Base-by-base conservation (phyloP, 2,113 vertebrate species). In the Passer domesticus region DNA sequence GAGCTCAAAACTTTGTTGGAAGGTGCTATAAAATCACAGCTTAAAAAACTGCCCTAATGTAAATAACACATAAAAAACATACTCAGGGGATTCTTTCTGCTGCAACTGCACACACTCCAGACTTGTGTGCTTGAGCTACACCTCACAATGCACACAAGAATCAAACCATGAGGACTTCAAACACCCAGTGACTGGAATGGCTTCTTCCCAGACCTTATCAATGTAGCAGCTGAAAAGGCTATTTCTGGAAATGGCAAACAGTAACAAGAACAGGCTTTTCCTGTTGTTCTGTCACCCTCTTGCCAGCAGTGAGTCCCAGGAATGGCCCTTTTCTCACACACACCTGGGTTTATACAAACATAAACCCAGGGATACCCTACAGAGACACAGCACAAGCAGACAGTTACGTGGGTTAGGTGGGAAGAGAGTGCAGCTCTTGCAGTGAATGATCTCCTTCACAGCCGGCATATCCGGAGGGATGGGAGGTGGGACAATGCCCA, bases 361-460 rank as follows among this genome's bases (percentile, higher is more conserved):
- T 4, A 43, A 21, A 49, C 7, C 67, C 6, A 41, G 1, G 24
- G 1, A 2, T 3, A 9, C 7, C 16, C 47, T 13, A 2, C 1
- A 70, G 46, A 58, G 28, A 59, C 11, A 55, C 25, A 21, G 69
- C 22, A 77, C 22, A 89, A 87, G 78, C 23, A 90, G 80, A 52
- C 21, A 52, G 96, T 99, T 98, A 99, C 99, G 99, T 95, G 99
- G 99, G 97, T 99, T 99, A 17, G 99, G 98, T 14, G 99, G 99
- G 90, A 99, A 99, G 81, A 99, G 98, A 5, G 99, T 99, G 97
- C 99, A 99, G 98, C 97, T 99, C 96, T 99, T 99, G 98, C 99
- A 99, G 97, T 99, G 99, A 94, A 99, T 99, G 96, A 99, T 99
- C 98, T 99, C 99, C 95, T 99, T 99, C 33, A 98, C 96, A 16